Conservation (phyloP, 2,888 invertebrate species). For the Eristalis arbustorum region DNA sequence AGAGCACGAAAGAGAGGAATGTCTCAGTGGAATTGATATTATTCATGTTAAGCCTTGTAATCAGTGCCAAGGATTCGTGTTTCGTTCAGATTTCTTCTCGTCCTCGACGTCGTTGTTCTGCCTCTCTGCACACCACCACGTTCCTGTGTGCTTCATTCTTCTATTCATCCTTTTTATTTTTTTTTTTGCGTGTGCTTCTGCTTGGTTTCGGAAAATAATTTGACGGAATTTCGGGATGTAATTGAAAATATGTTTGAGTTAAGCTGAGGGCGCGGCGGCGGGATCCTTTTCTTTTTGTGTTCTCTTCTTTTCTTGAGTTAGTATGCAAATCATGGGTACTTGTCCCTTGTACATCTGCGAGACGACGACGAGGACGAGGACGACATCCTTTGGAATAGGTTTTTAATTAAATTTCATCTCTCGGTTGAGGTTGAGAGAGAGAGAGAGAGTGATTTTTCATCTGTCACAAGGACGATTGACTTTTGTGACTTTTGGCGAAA, state of each 20-base stretch:
- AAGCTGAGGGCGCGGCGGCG: conserved; percentile 24
- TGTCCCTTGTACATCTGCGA: conserved; percentile 22
- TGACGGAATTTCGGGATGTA: conserved; percentile 54
- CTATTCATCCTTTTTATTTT: not conserved
- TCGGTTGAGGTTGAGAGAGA: conserved; percentile 10
- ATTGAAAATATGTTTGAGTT: conserved; percentile 61
- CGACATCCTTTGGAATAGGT: conserved; percentile 13
- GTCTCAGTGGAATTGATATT: conserved; percentile 56
- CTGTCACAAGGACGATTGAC: conserved; percentile 6
- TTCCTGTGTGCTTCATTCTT: not conserved
- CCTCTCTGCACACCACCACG: not conserved
- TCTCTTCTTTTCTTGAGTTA: conserved; percentile 17
- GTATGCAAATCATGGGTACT: conserved; percentile 55
- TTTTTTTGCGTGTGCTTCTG: not conserved
- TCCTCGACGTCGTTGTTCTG: too few species aligned
- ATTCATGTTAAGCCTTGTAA: conserved; percentile 64
- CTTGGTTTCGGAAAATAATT: conserved; percentile 24
- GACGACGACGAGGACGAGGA: not conserved
- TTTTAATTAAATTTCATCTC: conserved; percentile 59
- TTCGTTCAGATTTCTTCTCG: not conserved
- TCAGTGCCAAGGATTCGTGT: conserved; percentile 49
- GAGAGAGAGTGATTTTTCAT: conserved; percentile 17
- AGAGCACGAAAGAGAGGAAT: not conserved
- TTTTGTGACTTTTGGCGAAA: not conserved
- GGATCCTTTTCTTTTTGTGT: conserved; percentile 25